These are phyloP conservation scores for Cheilosia impressa DNA, from an alignment of 2,888 invertebrate genomes.

Conservation along the genomic window DNA sequence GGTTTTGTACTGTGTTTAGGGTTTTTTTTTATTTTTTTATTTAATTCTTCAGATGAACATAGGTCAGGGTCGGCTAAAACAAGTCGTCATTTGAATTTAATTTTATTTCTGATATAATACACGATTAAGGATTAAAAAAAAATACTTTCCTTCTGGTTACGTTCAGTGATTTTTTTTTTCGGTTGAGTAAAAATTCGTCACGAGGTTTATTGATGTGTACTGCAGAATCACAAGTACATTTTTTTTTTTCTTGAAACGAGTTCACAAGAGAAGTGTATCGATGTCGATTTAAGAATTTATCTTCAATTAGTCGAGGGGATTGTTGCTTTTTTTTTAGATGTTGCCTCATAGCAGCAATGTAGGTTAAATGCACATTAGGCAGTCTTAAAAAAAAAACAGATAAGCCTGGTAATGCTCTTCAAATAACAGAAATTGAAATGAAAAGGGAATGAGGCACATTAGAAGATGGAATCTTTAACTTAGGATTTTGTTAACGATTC, in stretches of 20 bases:
- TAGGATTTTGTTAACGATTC: too few species aligned
- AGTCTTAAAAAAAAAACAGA: not conserved
- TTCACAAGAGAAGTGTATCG: constrained; percentile 22
- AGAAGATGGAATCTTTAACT: not conserved
- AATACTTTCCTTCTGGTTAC: not conserved
- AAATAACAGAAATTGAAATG: not conserved
- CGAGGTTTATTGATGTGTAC: too few species aligned
- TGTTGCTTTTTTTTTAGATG: not conserved
- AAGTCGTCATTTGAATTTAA: constrained; percentile 10
- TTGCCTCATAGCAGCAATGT: not conserved
- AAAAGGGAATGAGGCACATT: constrained; percentile 11
- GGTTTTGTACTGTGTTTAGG: constrained; percentile 21
- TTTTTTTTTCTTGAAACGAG: not conserved
- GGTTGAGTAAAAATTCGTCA: too few species aligned
- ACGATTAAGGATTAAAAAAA: not conserved
- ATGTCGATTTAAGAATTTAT: constrained; percentile 11
- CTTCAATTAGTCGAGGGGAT: constrained; percentile 13
- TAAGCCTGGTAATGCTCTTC: not conserved
- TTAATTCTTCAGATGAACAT: constrained; percentile 7
- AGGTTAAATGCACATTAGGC: not conserved
- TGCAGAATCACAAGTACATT: not conserved
- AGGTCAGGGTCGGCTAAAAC: constrained; percentile 27
- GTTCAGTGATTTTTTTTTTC: too few species aligned
- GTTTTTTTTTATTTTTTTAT: not conserved
- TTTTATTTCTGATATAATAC: not conserved